Evolutionary conservation across 1,140 invertebrate genomes (phyloP).

Genomic region (Drepana arcuata): DNA sequence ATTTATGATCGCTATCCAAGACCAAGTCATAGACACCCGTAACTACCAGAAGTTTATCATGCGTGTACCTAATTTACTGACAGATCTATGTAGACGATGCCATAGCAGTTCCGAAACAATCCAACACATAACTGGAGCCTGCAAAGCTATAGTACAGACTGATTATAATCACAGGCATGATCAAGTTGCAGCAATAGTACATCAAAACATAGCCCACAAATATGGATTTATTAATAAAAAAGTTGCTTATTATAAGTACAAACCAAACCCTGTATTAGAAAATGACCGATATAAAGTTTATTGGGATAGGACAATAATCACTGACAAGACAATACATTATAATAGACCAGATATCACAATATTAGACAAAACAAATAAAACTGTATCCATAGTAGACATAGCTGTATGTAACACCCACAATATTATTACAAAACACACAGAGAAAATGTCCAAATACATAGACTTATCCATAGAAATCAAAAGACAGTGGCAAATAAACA

Average conservation of each 20-base stretch:
- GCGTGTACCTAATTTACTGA: slow-evolving; percentile 8
- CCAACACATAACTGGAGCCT: slow-evolving; percentile 21
- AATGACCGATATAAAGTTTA: background rate
- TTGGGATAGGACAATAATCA: background rate
- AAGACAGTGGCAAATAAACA: no score
- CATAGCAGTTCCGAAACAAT: slow-evolving; percentile 12
- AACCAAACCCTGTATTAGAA: background rate
- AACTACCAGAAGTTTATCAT: slow-evolving; percentile 25
- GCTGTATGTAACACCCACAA: no score
- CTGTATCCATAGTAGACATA: no score
- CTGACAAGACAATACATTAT: slow-evolving; percentile 1
- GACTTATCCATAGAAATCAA: no score
- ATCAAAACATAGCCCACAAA: slow-evolving; percentile 14
- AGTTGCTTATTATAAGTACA: background rate
- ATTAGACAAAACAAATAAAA: no score
- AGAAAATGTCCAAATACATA: no score
- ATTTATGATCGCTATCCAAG: slow-evolving; percentile 16
- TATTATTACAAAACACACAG: no score
- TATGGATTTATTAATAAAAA: slow-evolving; percentile 5
- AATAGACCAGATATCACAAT: no score
- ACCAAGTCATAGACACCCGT: slow-evolving; percentile 26
- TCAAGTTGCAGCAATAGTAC: slow-evolving; percentile 10
- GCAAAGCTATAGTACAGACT: slow-evolving; percentile 7
- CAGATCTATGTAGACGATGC: slow-evolving; percentile 14
- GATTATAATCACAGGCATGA: slow-evolving; percentile 17